Percentiles rank a stretch among this genome's conserved stretches.
These are phyloP conservation scores for Lycia hirtaria DNA, from an alignment of 2,888 invertebrate species.

Conservation along the genomic window DNA sequence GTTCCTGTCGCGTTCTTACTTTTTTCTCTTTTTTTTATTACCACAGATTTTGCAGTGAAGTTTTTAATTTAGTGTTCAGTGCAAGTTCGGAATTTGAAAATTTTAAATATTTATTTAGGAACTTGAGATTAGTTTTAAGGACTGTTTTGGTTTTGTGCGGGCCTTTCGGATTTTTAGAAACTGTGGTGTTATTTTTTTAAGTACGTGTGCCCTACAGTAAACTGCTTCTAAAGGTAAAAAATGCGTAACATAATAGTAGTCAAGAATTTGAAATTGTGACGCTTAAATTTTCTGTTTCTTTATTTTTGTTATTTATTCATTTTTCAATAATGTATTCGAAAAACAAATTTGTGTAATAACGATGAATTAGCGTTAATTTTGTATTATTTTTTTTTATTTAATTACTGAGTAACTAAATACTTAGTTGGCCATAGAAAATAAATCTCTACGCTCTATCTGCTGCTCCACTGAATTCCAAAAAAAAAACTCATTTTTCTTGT, in stretches of 20 bases:
- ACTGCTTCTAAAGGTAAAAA: conserved; percentile 22
- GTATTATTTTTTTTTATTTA: not conserved
- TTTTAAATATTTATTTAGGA: conserved; percentile 44
- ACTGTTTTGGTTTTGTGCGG: conserved; percentile 58
- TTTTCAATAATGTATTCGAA: not conserved
- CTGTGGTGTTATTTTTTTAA: conserved; percentile 22
- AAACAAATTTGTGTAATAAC: not conserved
- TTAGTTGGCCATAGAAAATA: too few species aligned
- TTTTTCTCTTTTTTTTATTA: conserved; percentile 58
- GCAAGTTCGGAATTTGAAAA: conserved; percentile 54
- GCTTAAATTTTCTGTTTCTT: conserved; percentile 3
- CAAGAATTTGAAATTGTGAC: conserved; percentile 2
- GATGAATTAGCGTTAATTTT: not conserved
- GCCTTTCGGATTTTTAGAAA: conserved; percentile 37
- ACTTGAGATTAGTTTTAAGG: conserved; percentile 49
- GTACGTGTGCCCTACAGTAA: conserved; percentile 26
- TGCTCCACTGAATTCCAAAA: too few species aligned
- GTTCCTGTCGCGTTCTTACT: conserved; percentile 75
- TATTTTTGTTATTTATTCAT: not conserved
- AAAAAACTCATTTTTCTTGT: too few species aligned
- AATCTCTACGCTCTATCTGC: not conserved
- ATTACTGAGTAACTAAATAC: too few species aligned
- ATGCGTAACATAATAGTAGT: not conserved
- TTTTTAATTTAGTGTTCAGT: conserved; percentile 65
- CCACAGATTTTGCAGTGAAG: conserved; percentile 60